phyloP scores from a whole-genome alignment of 2,113 vertebrate species.

The Silurus glanis region DNA sequence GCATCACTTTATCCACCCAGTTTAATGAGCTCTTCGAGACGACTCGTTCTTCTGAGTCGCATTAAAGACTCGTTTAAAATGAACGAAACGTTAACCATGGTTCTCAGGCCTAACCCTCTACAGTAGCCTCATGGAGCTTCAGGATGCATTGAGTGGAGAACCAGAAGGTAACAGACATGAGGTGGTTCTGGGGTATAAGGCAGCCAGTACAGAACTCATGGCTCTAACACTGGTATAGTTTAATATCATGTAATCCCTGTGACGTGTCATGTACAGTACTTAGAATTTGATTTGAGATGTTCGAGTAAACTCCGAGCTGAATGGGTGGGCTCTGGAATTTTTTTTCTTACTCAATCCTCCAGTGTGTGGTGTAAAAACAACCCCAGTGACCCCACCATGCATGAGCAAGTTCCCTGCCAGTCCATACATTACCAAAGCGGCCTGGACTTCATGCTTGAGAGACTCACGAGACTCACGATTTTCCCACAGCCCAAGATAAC shows the following conservation, averaged over 20 bases:
- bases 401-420: neutral
- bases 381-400: neutral
- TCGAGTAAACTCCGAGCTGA: neutral
- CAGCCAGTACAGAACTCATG: neutral
- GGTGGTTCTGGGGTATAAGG: too few relatives aligned
- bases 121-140: too few relatives aligned
- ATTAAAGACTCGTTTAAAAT: too few relatives aligned
- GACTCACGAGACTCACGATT: neutral
- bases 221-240: neutral
- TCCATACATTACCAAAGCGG: neutral
- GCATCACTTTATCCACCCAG: neutral
- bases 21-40: neutral
- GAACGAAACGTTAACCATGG: too few relatives aligned
- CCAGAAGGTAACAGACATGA: too few relatives aligned
- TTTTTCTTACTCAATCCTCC: neutral
- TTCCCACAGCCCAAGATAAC: slow-evolving; percentile 32
- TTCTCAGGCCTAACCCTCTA: too few relatives aligned
- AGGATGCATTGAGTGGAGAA: too few relatives aligned
- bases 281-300: neutral
- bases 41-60: too few relatives aligned
- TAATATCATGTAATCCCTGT: neutral
- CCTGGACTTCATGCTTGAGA: neutral
- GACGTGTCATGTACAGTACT: neutral
- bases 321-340: slow-evolving; percentile 1
- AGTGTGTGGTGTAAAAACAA: slow-evolving; percentile 9